Conservation (phyloP, 2,113 vertebrate genomes). For the Psophia crepitans region DNA sequence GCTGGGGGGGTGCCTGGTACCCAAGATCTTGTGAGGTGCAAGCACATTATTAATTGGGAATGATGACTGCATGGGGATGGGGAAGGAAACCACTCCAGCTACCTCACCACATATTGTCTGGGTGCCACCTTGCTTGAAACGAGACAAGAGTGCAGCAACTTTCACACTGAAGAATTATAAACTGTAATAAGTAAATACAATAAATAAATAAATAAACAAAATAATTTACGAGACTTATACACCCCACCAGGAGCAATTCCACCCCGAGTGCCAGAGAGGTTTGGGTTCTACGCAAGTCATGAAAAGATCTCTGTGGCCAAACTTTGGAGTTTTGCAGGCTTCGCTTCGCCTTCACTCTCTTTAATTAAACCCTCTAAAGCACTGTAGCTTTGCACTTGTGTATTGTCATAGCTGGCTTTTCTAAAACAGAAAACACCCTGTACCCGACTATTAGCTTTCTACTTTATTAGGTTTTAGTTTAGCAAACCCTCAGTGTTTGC, state of each 20-base stretch:
- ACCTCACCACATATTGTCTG: not conserved
- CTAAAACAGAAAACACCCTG: not conserved
- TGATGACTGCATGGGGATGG: fast-evolving
- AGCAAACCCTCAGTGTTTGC: slow-evolving; percentile 37
- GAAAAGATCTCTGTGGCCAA: not conserved
- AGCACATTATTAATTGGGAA: not conserved
- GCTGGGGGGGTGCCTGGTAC: not conserved
- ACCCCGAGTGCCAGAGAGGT: not conserved
- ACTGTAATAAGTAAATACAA: not conserved
- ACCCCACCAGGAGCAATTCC: not conserved
- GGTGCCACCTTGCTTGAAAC: not conserved
- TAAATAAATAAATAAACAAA: not conserved
- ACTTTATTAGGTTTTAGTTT: slow-evolving; percentile 30
- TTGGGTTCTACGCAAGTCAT: not conserved
- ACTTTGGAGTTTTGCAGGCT: not conserved
- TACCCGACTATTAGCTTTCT: slow-evolving; percentile 22
- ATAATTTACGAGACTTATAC: not conserved
- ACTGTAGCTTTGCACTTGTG: not conserved
- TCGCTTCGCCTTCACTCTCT: not conserved
- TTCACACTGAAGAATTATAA: not conserved
- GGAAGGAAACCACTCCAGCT: not conserved
- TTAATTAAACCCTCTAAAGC: not conserved
- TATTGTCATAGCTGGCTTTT: not conserved
- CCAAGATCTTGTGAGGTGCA: fast-evolving
- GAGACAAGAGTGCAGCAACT: not conserved